phyloP scores from a whole-genome alignment of 1,140 invertebrate species.

The Camponotus vicinus region DNA sequence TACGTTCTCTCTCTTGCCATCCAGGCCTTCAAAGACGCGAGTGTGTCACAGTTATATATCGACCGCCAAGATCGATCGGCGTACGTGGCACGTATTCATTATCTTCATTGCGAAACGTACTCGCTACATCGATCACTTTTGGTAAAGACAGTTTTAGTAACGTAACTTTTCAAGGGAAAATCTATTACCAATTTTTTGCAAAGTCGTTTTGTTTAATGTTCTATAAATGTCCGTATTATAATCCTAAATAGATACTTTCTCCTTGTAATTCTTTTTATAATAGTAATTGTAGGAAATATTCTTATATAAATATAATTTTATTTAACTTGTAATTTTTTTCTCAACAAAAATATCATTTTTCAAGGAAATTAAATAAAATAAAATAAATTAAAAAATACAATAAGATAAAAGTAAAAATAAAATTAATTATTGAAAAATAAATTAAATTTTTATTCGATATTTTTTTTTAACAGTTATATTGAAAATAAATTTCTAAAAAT shows the following conservation, averaged over 20 bases:
- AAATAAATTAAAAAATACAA: no score
- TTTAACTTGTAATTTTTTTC: not conserved
- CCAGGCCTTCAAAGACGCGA: slow-evolving; percentile 35
- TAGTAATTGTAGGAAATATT: not conserved
- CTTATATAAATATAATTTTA: not conserved
- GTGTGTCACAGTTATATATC: slow-evolving; percentile 53
- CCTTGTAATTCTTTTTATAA: not conserved
- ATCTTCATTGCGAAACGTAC: slow-evolving; percentile 66
- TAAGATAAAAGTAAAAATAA: no score
- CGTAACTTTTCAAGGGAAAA: slow-evolving; percentile 41
- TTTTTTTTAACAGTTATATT: no score
- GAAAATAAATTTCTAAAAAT: not conserved
- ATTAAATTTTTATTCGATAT: not conserved
- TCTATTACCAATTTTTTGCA: not conserved
- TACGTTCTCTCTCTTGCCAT: slow-evolving; percentile 26
- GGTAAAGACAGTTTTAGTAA: slow-evolving; percentile 28
- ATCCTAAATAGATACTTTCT: not conserved
- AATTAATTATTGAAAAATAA: no score
- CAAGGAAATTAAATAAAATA: no score
- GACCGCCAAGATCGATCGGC: slow-evolving; percentile 60
- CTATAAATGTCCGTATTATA: not conserved
- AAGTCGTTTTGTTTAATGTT: not conserved
- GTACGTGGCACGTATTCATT: slow-evolving; percentile 55
- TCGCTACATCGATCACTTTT: slow-evolving; percentile 65
- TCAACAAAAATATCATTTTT: no score